Evolutionary conservation across 2,888 invertebrate species (phyloP).

Genomic region (Zygogramma bicolorata): DNA sequence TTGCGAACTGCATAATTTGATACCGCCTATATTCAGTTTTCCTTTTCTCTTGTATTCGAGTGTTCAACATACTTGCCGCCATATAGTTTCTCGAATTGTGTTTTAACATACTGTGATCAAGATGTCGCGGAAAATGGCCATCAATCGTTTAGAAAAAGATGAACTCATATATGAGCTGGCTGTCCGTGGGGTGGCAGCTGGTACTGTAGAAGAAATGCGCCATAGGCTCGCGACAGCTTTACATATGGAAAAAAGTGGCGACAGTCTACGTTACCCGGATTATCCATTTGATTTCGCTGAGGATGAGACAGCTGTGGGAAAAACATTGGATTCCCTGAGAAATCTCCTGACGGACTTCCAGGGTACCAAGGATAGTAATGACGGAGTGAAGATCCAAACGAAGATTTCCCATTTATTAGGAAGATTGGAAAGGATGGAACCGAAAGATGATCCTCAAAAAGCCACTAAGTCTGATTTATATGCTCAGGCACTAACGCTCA

Average conservation of each 20-base stretch:
- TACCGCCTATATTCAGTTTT: too few species aligned
- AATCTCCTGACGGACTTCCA: not conserved
- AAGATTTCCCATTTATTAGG: too few species aligned
- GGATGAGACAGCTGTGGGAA: not conserved
- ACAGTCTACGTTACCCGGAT: slow-evolving; percentile 27
- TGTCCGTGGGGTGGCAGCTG: slow-evolving; percentile 7
- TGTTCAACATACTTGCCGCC: too few species aligned
- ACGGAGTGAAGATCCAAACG: too few species aligned
- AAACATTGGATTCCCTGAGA: not conserved
- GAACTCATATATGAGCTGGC: slow-evolving; percentile 20
- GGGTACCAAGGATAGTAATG: not conserved
- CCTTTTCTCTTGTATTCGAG: too few species aligned
- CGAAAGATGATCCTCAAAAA: not conserved
- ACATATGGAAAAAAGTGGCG: slow-evolving; percentile 25
- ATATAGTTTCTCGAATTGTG: too few species aligned
- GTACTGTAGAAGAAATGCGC: slow-evolving; percentile 25
- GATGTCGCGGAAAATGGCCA: slow-evolving; percentile 23
- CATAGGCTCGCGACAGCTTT: slow-evolving; percentile 12
- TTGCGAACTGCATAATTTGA: too few species aligned
- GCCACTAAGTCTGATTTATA: not conserved
- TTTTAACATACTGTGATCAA: too few species aligned
- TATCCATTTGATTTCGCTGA: slow-evolving; percentile 23
- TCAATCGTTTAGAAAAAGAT: slow-evolving; percentile 25
- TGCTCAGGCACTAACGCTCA: not conserved
- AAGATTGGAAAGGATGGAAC: not conserved